Evolutionary conservation across 2,113 vertebrate genomes (phyloP).

Genomic region (Trichomycterus rosablanca): DNA sequence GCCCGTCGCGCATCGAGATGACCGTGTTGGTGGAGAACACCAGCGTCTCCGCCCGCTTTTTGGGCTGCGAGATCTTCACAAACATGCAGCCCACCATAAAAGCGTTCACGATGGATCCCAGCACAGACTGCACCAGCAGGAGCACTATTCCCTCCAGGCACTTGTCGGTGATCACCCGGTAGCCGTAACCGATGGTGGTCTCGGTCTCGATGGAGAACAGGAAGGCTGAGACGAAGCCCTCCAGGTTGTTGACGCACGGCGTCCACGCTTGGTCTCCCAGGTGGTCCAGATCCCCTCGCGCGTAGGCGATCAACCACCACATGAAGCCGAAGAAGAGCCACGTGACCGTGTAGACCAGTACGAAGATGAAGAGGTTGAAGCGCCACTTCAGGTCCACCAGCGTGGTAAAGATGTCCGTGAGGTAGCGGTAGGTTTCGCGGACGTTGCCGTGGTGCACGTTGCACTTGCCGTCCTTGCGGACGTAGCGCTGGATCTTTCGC

Average conservation of each 20-base stretch:
- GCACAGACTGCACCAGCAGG: constrained; percentile 91
- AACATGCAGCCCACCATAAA: constrained; percentile 99
- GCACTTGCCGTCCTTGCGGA: constrained; percentile 95
- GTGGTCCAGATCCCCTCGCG: constrained; percentile 94
- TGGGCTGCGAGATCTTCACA: constrained; percentile 98
- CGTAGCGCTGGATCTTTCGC: constrained; percentile 88
- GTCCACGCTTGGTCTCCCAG: constrained; percentile 86
- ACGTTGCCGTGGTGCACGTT: constrained; percentile 98
- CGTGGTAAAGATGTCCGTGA: constrained; percentile 97
- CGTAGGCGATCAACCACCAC: constrained; percentile 98
- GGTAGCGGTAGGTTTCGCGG: constrained; percentile 90
- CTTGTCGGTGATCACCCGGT: constrained; percentile 96
- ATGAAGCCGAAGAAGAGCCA: constrained; percentile 98
- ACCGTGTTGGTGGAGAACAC: constrained; percentile 96
- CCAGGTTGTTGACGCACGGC: constrained; percentile 96
- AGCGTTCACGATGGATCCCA: constrained; percentile 97
- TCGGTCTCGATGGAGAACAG: constrained; percentile 99
- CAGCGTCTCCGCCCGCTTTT: constrained; percentile 96
- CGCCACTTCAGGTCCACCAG: constrained; percentile 97
- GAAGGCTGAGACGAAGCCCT: constrained; percentile 94
- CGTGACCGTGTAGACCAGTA: constrained; percentile 95
- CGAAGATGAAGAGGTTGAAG: constrained; percentile 95
- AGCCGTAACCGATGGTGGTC: constrained; percentile 98
- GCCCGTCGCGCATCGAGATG: constrained; percentile 93
- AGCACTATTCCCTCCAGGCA: constrained; percentile 95